These are phyloP conservation scores for Goniozus legneri DNA, from an alignment of 1,140 invertebrate species.

Conservation along the genomic window DNA sequence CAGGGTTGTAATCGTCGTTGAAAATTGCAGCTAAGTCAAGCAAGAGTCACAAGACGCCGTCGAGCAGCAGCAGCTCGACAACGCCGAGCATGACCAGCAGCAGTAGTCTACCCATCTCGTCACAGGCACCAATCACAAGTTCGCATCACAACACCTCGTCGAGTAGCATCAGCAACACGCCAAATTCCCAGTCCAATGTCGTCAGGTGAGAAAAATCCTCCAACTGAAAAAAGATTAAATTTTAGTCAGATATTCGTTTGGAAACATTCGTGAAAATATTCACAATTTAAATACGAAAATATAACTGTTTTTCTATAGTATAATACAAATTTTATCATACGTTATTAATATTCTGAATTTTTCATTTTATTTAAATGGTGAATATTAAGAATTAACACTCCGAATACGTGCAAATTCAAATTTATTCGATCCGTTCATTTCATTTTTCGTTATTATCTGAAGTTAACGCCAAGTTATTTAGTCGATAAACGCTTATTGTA, in stretches of 20 bases:
- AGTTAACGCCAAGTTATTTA: too few relatives aligned
- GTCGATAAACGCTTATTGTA: too few relatives aligned
- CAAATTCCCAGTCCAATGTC: slow-evolving; percentile 48
- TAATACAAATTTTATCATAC: too few relatives aligned
- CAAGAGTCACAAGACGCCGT: slow-evolving; percentile 49
- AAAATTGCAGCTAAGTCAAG: slow-evolving; percentile 48
- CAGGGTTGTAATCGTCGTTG: background rate
- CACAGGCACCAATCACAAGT: slow-evolving; percentile 41
- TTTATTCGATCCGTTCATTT: too few relatives aligned
- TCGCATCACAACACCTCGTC: slow-evolving; percentile 47
- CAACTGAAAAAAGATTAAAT: background rate
- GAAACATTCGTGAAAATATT: too few relatives aligned
- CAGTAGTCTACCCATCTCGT: slow-evolving; percentile 36
- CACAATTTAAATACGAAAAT: too few relatives aligned
- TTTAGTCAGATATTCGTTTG: background rate
- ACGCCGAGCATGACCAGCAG: slow-evolving; percentile 39
- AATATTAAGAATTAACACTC: too few relatives aligned
- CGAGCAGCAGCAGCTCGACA: slow-evolving; percentile 36
- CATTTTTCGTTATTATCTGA: too few relatives aligned
- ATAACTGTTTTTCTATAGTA: too few relatives aligned
- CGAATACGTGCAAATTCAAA: too few relatives aligned
- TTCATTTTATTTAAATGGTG: too few relatives aligned
- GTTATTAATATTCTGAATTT: too few relatives aligned
- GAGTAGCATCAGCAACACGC: slow-evolving; percentile 42
- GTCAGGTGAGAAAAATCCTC: slow-evolving; percentile 42